A percentile compares a stretch with the other conserved stretches of the same genome.
Conservation (phyloP, 2,113 vertebrate genomes). For the Rhynchomys soricoides region DNA sequence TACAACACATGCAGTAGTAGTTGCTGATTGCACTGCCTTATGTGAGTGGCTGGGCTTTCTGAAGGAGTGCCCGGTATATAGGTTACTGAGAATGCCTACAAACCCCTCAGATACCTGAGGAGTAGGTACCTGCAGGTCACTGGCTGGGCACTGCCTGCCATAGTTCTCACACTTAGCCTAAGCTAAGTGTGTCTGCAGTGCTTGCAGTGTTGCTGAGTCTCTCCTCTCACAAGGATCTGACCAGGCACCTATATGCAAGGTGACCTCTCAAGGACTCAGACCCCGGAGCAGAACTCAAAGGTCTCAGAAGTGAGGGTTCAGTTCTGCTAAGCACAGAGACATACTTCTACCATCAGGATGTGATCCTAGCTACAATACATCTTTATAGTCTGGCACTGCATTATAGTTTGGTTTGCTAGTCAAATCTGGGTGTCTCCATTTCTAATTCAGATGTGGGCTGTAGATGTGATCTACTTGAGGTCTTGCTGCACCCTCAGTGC, state of each 20-base stretch:
- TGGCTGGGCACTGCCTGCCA: not conserved
- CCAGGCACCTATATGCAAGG: not conserved
- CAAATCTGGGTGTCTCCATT: not conserved
- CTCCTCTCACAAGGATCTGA: not conserved
- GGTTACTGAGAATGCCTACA: not conserved
- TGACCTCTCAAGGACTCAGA: not conserved
- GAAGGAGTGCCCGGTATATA: not conserved
- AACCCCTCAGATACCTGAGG: no score
- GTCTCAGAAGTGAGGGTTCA: not conserved
- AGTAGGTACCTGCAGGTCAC: not conserved
- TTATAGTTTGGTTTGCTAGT: no score
- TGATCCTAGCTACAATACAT: rapidly evolving
- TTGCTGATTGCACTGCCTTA: not conserved
- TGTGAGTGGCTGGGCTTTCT: not conserved
- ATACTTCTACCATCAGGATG: not conserved
- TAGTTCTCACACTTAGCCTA: not conserved
- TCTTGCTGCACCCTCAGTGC: not conserved
- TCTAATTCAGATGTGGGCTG: not conserved
- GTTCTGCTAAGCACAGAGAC: not conserved
- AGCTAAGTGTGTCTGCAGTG: not conserved
- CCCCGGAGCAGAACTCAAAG: not conserved
- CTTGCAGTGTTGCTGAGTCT: not conserved
- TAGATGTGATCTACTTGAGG: no score
- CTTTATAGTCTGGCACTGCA: not conserved
- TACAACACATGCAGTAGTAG: no score